A percentile compares a stretch with the other conserved stretches of the same genome.
Conservation (phyloP, 2,113 vertebrate species). For the Ptilorrhoa leucosticta region DNA sequence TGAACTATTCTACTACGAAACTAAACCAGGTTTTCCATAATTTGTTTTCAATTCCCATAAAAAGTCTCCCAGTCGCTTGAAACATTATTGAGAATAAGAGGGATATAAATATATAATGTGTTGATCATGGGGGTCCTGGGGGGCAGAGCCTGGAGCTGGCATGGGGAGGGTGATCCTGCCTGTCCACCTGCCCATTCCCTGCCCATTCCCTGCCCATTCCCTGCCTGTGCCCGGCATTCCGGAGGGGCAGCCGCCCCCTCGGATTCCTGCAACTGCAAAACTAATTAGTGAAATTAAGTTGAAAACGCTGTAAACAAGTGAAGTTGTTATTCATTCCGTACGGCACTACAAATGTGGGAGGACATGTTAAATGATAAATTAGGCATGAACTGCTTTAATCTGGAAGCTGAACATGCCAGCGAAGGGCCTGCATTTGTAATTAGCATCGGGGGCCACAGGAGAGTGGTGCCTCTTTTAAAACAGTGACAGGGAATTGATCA, state of each 20-base stretch:
- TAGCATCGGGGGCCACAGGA: conserved; percentile 78
- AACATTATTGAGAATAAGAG: background rate
- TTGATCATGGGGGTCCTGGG: accelerated
- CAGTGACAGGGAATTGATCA: conserved; percentile 86
- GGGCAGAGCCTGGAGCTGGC: background rate
- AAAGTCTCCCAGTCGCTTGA: background rate
- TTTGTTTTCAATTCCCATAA: background rate
- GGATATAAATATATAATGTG: accelerated
- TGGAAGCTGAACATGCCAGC: conserved; percentile 75
- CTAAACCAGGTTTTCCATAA: background rate
- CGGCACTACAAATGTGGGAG: conserved; percentile 71
- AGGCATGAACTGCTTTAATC: conserved; percentile 76
- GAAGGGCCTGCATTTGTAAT: conserved; percentile 78
- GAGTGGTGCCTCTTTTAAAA: conserved; percentile 75
- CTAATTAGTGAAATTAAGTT: conserved; percentile 77
- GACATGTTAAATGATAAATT: conserved; percentile 81
- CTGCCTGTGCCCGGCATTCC: background rate
- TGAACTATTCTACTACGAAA: accelerated
- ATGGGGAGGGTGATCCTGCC: background rate
- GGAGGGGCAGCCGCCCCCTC: background rate
- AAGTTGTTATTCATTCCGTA: conserved; percentile 75
- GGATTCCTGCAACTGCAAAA: conserved; percentile 54
- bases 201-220: background rate
- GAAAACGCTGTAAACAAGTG: conserved; percentile 71
- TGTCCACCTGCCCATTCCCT: background rate